Evolutionary conservation across 37 sponge, comb jelly and placozoan species (phyloP), one percentile per base, ranked within the genome.

Genomic region (Amphimedon queenslandica): DNA sequence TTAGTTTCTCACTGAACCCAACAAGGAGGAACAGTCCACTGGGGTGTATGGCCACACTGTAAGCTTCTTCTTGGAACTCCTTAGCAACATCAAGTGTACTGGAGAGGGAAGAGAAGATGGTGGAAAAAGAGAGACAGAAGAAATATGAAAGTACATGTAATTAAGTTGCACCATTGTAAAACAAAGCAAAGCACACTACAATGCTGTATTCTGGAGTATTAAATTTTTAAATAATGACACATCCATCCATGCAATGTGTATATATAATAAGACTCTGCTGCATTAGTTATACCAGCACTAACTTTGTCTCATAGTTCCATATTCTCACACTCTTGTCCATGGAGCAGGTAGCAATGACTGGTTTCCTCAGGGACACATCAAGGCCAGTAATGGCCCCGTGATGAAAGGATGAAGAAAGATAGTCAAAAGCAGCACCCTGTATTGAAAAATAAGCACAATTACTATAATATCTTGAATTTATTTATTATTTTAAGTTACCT

Each of bases 261-360:
- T n/a, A n/a, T n/a, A n/a, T n/a, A n/a, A n/a, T n/a, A n/a, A n/a
- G n/a, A 47, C 51, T 47, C 13, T 47, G 8, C 13, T 47, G 51
- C 51, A 47, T 13, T 18, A 47, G 13, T 47, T 47, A 47, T 18
- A 13, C 51, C 30, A n/a, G 0, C 5, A 24, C 76, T 82, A 70
- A 92, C 96, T 88, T 82, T 71, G 71, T 91, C 70, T 97, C 98
- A 57, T 89, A 97, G 83, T 97, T 94, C 98, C 98, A 97, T 11
- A 97, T 64, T 13, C 95, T 51, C 27, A 97, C 82, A 16, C 94
- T 80, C 71, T 91, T 85, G 82, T 97, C 98, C 35, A 86, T 36
- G 55, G 98, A 97, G 85, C 98, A 97, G 37, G 98, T 97, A 32
- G 92, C 95, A 47, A 97, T 77, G 57, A 97, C 53, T 6, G 98